Base-by-base conservation (phyloP, 1,140 invertebrate species). In the Homarus americanus region DNA sequence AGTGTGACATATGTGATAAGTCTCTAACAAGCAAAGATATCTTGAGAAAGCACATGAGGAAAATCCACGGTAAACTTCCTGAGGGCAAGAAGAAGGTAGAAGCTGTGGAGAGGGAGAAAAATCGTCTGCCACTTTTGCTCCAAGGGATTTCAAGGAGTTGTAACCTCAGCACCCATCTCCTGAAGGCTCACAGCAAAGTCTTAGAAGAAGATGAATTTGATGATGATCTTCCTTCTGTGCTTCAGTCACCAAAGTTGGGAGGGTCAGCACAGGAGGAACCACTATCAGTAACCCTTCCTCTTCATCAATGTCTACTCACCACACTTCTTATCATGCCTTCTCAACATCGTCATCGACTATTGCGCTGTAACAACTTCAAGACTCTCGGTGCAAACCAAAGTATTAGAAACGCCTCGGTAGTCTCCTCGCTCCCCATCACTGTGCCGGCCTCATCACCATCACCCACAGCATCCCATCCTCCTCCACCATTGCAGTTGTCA, bases 191-290 rank as follows among this genome's bases (percentile, higher is more conserved):
- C 58, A 85, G 82, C 41, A 91, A 91, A 28, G 82, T 86, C 58
- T 58, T 80, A 28, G 89, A 91, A 34, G 89, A 91, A n/a, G 82
- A 91, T 38, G 89, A 91, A 17, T 91, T 85, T 85, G 82, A 91
- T 44, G 88, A 90, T 72, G 79, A 90, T 38, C 66, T 91, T 20
- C 58, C 82, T 38, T 91, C 82, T 0, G 75, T 80, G 49, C 76
- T 91, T 32, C 79, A 83, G 69, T 73, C 80, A 20, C 41, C 28
- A 24, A 84, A 84, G 75, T 49, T 15, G 34, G 38, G 24, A 49
- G 36, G 28, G 34, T 41, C 20, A 58, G 69, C 32, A 53, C 17
- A 32, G 72, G 41, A 2, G 38, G 34, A 20, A 20, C 12, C 7
- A 58, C 15, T 0, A 80, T 15, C 40, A 38, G 49, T 17, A 72